Base-by-base conservation (phyloP, 2,113 vertebrate species). In the Serinus canaria region DNA sequence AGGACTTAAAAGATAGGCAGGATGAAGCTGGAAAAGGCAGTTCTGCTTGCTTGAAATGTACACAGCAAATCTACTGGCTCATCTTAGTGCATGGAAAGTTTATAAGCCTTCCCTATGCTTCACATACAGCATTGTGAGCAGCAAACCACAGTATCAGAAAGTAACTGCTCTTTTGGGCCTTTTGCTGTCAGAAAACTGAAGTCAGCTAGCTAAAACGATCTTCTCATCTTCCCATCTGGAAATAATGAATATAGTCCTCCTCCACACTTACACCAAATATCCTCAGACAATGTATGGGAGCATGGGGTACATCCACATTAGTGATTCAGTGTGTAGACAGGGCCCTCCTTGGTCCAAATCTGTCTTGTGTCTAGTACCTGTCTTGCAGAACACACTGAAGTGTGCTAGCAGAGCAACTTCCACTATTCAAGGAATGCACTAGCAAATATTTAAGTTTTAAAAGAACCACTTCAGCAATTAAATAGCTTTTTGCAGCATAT, bases 381-480 rank as follows among this genome's bases (percentile, higher is more conserved):
- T 15, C 78, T 63, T 73, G 58, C 50, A 85, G 85, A 69, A 64
- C 46, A 76, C 58, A 76, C 22, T 25, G n/a, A 69, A 46, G 59
- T 50, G 67, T 83, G 63, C 31, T 63, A 92, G 44, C 28, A 87
- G 64, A 83, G 52, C 37, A 68, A 80, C 20, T 80, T 91, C 37
- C 56, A 89, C 64, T 81, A 52, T 52, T 89, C 44, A 78, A 63
- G 25, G 39, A 88, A 86, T 27, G 68, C n/a, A 49, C 52, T 46
- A 83, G 25, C 49, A 86, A 83, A 69, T 64, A 60, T 89, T 70
- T 53, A 92, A 92, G 49, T 68, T 87, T 33, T 53, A 78, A 94
- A 89, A 93, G 37, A 94, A 77, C 70, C 90, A 90, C 19, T 70
- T 75, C 39, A 60, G 41, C 73, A 93, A 89, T 89, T 92, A 93